Conservation (phyloP, 1,140 invertebrate genomes). For the Hydropsyche tenuis region DNA sequence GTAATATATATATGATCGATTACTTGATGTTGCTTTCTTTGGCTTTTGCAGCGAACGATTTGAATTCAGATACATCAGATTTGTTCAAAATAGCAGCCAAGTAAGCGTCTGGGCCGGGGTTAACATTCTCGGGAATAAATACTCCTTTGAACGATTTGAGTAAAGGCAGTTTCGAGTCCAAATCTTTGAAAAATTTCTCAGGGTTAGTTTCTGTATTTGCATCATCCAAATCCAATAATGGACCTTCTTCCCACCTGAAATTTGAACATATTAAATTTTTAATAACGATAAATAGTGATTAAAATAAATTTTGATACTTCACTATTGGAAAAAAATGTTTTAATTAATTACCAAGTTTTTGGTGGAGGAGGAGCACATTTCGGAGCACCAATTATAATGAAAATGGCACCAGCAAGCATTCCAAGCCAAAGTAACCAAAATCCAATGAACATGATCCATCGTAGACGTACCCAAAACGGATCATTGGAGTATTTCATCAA, state of each 20-base stretch:
- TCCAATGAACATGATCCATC: conserved; percentile 82
- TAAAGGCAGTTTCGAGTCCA: not conserved
- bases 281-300: not conserved
- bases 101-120: conserved; percentile 53
- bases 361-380: conserved; percentile 77
- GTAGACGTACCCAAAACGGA: conserved; percentile 87
- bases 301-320: not conserved
- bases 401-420: conserved; percentile 84
- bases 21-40: conserved; percentile 57
- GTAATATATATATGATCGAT: conserved; percentile 39
- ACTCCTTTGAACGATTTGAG: conserved; percentile 38
- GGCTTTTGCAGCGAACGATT: conserved; percentile 56
- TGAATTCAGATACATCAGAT: conserved; percentile 53
- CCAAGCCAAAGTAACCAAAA: conserved; percentile 88
- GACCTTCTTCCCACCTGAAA: conserved; percentile 65
- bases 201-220: conserved; percentile 47
- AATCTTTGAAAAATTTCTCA: conserved; percentile 29
- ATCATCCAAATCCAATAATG: conserved; percentile 66
- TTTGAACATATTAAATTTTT: not conserved
- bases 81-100: conserved; percentile 47
- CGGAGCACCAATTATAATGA: conserved; percentile 83
- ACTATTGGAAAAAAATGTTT: not conserved
- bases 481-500: conserved; percentile 91
- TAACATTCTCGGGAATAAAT: conserved; percentile 50
- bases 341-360: conserved; percentile 71